Evolutionary conservation across 2,113 vertebrate species (phyloP), one percentile per base, ranked within the genome.

Genomic region (Gopherus evgoodei): DNA sequence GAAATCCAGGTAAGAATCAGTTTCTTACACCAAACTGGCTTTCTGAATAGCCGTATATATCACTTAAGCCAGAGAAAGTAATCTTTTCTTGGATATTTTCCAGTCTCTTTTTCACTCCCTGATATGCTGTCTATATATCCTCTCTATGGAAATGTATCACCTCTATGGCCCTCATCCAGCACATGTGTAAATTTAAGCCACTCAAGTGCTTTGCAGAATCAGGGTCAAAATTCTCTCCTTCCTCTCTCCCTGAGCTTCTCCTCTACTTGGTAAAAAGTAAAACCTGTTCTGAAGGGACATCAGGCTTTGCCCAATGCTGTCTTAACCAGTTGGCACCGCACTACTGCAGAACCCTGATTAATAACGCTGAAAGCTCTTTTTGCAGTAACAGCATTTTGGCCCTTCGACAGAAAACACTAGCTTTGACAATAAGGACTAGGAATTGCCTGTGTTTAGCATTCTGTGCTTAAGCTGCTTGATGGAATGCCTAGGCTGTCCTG

Each of bases 301-400:
- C 50, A 69, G 87, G 53, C 82, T 91, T 94, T 94, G 81, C 88
- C 21, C 49, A 91, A 42, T 72, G 90, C 2, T 78, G 81, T 75
- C 86, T 86, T 96, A 95, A 94, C 90, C 79, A 95, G 90, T 84
- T 95, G 84, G 62, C 87, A 94, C 87, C 90, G 13, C 35, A 72
- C 91, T 86, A 95, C 92, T 96, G 92, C 94, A 96, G 86, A 49
- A 65, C 75, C 89, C 82, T 92, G 95, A 96, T 97, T 94, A 84
- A 94, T 89, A 92, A 90, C 75, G 47, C 75, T 96, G 96, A 97
- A 96, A 96, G 85, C 69, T 81, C 83, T 76, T 96, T 96, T 94
- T 87, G 91, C 85, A 65, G n/a, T 49, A 93, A 90, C 88, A 94
- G 84, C 95, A 83, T 93, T 91, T 91, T 97, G 92, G 93, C 91